These are phyloP conservation scores for Entosphenus tridentatus DNA, from an alignment of 2,113 vertebrate species.

Conservation along the genomic window DNA sequence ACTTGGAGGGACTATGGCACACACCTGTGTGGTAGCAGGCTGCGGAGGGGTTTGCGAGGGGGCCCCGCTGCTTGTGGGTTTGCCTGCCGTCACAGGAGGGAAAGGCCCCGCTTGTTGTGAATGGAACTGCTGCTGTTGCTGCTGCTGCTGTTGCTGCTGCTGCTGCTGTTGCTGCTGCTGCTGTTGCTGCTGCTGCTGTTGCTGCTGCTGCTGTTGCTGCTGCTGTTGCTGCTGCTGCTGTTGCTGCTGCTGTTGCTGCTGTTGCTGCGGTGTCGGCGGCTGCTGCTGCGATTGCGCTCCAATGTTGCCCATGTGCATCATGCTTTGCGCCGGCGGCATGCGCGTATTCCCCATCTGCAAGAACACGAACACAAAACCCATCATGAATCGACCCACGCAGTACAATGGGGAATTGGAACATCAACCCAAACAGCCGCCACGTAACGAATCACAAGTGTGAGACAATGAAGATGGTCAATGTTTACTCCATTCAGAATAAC, in stretches of 20 bases:
- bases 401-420: no score
- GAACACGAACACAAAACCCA: not conserved
- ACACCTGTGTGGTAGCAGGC: no score
- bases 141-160: conserved; percentile 20
- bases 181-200: conserved; percentile 22
- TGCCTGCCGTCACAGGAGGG: not conserved
- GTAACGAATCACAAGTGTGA: no score
- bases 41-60: not conserved
- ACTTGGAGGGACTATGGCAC: no score
- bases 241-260: not conserved
- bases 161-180: conserved; percentile 23
- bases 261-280: not conserved
- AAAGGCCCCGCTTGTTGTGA: not conserved
- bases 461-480: no score
- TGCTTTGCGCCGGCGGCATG: conserved; percentile 38
- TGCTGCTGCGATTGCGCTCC: not conserved
- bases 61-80: not conserved
- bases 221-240: conserved; percentile 23
- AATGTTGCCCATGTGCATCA: not conserved
- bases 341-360: conserved; percentile 68
- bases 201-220: conserved; percentile 20
- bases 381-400: no score
- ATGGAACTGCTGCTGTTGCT: not conserved
- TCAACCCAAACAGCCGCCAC: no score
- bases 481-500: no score